Evolutionary conservation across 2,113 vertebrate species (phyloP).

Genomic region (crab-eating macaque (Macaca fascicularis)): DNA sequence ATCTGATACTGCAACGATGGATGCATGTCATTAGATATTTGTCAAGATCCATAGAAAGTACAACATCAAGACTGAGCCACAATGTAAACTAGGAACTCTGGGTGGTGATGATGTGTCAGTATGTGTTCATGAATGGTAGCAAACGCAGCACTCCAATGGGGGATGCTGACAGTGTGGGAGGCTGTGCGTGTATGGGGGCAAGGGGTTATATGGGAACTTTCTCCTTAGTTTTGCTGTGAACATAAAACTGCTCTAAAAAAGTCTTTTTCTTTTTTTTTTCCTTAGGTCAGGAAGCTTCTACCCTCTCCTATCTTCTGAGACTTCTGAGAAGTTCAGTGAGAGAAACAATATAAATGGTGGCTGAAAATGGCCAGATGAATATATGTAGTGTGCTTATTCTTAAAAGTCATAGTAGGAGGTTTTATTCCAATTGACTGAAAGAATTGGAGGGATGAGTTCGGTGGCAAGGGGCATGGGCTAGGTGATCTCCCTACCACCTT

Average conservation of each 20-base stretch:
- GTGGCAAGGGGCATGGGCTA: too few relatives aligned
- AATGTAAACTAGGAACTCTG: neutral
- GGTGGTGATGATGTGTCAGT: neutral
- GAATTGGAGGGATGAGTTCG: rapidly evolving
- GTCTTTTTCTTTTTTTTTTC: neutral
- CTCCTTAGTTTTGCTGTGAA: neutral
- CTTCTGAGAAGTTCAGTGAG: neutral
- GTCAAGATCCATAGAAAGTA: neutral
- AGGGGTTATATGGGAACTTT: neutral
- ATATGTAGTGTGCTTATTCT: neutral
- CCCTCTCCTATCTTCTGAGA: neutral
- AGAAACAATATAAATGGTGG: neutral
- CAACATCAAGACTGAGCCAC: neutral
- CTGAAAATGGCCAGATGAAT: neutral
- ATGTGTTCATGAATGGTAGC: too few relatives aligned
- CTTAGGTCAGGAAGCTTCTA: neutral
- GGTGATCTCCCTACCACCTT: rapidly evolving
- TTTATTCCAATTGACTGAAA: neutral
- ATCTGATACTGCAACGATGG: neutral
- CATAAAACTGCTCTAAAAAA: neutral
- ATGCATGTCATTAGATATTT: neutral
- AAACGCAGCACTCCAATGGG: neutral
- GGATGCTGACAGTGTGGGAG: neutral
- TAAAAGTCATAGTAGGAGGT: neutral
- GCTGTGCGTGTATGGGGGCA: neutral